Percentiles rank a stretch among this genome's conserved stretches.
Evolutionary conservation across 2,113 vertebrate species (phyloP).

Genomic region (Catharus bicknelli): DNA sequence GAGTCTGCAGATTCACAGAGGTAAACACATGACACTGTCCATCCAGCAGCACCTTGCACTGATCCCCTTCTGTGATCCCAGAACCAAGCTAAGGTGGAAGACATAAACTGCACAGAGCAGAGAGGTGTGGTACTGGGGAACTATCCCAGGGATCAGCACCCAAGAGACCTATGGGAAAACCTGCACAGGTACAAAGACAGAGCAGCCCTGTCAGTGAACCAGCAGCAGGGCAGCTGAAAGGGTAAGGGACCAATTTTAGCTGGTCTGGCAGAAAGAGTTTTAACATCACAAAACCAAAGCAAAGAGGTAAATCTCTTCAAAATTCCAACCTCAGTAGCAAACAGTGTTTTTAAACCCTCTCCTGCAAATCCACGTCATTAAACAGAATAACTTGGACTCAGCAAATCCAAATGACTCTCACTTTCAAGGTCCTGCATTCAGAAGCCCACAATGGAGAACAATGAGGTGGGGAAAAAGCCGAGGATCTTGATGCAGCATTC

Average conservation of each 20-base stretch:
- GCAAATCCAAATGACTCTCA: constrained; percentile 68
- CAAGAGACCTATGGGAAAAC: not conserved
- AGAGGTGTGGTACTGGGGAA: accelerated
- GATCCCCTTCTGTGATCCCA: not conserved
- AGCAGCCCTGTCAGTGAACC: not conserved
- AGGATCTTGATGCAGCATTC: constrained; percentile 74
- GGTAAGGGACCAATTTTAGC: not conserved
- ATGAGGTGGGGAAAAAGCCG: constrained; percentile 70
- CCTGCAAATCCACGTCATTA: constrained; percentile 28
- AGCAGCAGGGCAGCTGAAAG: not conserved
- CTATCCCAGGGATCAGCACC: not conserved
- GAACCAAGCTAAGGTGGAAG: not conserved
- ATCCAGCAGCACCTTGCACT: not conserved
- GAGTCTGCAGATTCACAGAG: not conserved
- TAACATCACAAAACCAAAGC: not conserved
- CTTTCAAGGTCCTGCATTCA: constrained; percentile 75
- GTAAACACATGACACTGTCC: not conserved
- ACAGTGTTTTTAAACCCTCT: not conserved
- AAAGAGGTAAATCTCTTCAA: not conserved
- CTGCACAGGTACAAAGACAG: not conserved
- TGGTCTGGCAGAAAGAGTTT: not conserved
- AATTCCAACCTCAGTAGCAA: not conserved
- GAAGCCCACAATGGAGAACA: constrained; percentile 72
- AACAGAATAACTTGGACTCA: constrained; percentile 11
- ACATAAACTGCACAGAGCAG: not conserved